Base-by-base conservation (phyloP, 1,140 invertebrate species). In the Sinella curviseta region DNA sequence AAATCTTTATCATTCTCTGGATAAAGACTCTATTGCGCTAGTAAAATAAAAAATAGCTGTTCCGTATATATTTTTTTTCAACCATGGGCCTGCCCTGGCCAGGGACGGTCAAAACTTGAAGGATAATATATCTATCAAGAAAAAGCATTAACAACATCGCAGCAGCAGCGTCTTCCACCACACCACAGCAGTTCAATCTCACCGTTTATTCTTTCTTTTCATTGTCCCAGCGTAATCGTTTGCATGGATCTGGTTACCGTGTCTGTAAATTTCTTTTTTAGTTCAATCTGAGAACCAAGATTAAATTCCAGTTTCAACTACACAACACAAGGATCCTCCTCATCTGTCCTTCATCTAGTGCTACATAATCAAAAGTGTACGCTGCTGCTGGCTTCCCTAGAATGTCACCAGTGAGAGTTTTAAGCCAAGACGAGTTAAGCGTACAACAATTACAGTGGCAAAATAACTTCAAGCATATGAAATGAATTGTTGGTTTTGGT, bases 361-460 rank as follows among this genome's bases (percentile, higher is more conserved):
- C 39, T 48, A 48, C 17, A 48, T 48, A 48, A 48, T 8, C 4
- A 48, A 17, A 8, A 17, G 39, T 48, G 17, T 48, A 48, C 39
- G 17, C 17, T 8, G 4, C 4, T 48, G 39, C 4, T 48, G 4
- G 39, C 39, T 8, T 48, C 4, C 39, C n/a, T n/a, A n/a, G n/a
- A n/a, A n/a, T n/a, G n/a, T n/a, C n/a, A n/a, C n/a, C n/a, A n/a
- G n/a, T n/a, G n/a, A n/a, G n/a, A n/a, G n/a, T n/a, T n/a, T n/a
- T n/a, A n/a, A n/a, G n/a, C n/a, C n/a, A n/a, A n/a, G n/a, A n/a
- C n/a, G n/a, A n/a, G n/a, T n/a, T n/a, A n/a, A n/a, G n/a, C n/a
- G n/a, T n/a, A n/a, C n/a, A n/a, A n/a, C 24, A 60, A 60, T n/a
- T 31, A 24, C 65, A 70, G 65, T 70, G 65, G 65, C 65, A 70